A percentile compares a stretch with the other conserved stretches of the same genome.
Conservation (phyloP, 2,113 vertebrate species). For the Aegotheles bennettii region DNA sequence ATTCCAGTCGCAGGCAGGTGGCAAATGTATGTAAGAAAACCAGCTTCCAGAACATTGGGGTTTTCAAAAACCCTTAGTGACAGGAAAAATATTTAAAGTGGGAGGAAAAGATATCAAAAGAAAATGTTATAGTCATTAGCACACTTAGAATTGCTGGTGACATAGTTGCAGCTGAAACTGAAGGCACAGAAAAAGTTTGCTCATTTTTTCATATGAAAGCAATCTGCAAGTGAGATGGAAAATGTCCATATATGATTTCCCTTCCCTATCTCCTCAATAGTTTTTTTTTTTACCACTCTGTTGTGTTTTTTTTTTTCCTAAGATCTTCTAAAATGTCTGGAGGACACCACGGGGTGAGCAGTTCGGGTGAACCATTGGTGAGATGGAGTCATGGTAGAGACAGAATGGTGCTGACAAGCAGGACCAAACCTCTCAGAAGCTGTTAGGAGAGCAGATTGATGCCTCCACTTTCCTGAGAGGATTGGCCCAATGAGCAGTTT, state of each 20-base stretch:
- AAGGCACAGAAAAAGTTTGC: neutral
- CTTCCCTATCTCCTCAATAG: neutral
- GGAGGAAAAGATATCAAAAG: neutral
- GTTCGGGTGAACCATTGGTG: neutral
- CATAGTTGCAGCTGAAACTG: neutral
- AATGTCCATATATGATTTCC: neutral
- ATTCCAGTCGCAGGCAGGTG: neutral
- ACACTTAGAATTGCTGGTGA: neutral
- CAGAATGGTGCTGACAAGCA: neutral
- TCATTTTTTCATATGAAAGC: neutral
- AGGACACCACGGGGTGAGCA: neutral
- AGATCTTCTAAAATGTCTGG: neutral
- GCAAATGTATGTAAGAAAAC: neutral
- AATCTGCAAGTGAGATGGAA: neutral
- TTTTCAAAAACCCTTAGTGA: neutral
- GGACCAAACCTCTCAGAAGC: neutral
- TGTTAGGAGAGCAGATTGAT: neutral
- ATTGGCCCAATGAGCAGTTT: neutral
- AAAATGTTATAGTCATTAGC: neutral
- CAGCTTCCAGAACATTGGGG: neutral
- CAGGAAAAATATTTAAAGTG: neutral
- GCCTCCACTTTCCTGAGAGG: neutral
- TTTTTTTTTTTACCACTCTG: neutral
- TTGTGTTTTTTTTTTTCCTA: neutral
- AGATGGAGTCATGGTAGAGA: neutral